Base-by-base conservation (phyloP, 2,888 invertebrate species). In the Muscina levida region DNA sequence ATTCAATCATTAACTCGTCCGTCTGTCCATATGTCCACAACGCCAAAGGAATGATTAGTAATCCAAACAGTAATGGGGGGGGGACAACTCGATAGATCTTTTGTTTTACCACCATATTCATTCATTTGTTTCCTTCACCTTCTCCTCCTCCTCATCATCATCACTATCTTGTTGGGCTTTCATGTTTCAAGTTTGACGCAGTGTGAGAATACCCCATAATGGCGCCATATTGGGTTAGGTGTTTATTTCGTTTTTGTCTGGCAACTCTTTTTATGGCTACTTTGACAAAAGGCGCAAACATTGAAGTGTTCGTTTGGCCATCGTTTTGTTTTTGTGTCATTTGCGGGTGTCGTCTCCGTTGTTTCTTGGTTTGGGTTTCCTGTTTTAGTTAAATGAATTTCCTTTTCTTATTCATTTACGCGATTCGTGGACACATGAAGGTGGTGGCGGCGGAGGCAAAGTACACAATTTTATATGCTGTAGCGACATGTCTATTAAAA, bases 191-290 rank as follows among this genome's bases (percentile, higher is more conserved):
- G 31, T 31, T 31, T 31, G 8, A 31, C 31, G 8, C 8, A 8
- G 31, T 31, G 22, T n/a, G 56, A 13, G 26, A 31, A 31, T 8
- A 3, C 31, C 31, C 31, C 31, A 56, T 26, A 24, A 24, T 56
- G 56, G 56, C 26, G 56, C 56, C 53, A 24, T 56, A 56, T 65
- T 48, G 48, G 17, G 5, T 48, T 48, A 15, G n/a, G 31, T 31
- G 31, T 31, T 31, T 31, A 31, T 37, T 59, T 37, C 31, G 19
- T 11, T 59, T 37, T 42, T 22, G 22, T 62, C 42, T 62, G 73
- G 67, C 39, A 37, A 67, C 70, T 26, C 59, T 74, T 57, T 71
- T 77, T 77, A 80, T 77, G 73, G 67, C 62, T 5, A 71, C 48
- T n/a, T 51, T 42, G 68, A 42, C 26, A 56, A 68, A 53, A 53